Base-by-base conservation (phyloP, 1,140 invertebrate genomes). In the Oppia nitens region DNA sequence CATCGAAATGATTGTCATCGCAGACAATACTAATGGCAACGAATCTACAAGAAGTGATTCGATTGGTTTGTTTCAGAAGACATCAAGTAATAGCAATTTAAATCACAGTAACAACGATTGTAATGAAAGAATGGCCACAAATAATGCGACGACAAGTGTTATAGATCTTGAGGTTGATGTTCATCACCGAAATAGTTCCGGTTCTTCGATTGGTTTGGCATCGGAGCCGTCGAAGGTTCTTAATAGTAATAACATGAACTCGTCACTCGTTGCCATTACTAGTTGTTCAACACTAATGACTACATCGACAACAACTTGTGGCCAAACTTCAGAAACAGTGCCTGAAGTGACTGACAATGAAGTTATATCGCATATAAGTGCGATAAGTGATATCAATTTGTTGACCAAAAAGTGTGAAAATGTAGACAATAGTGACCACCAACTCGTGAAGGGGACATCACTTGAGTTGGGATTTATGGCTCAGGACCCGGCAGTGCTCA, bases 131-230 rank as follows among this genome's bases (percentile, higher is more conserved):
- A 21, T 21, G 11, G 52, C 32, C 32, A 9, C 6, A 6, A 40
- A 40, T 66, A 70, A 63, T 75, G 74, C 28, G 69, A 82, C 85
- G 89, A 77, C 76, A 90, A 59, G 32, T 40, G 32, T 40, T 17
- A 40, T 40, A 9, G 32, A 40, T 17, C 32, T 40, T 17, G 88
- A 90, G 76, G 87, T 87, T 50, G 87, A 92, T 73, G 87, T 92
- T 28, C 87, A 92, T 74, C 78, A 68, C 53, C 60, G 64, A 24
- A 88, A 89, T 68, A 89, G 86, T 70, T 88, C 86, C 0, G 85
- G 85, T 64, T 61, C 27, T 47, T 64, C 2, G 11, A 54, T 14
- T 58, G 60, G 45, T 59, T 51, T 52, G 20, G 20, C 4, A 48
- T 60, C n/a, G 9, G 55, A 60, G n/a, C 47, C n/a, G 17, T 47